Base-by-base conservation (phyloP, 1,140 invertebrate genomes). In the Pseudomyrmex cubaensis region DNA sequence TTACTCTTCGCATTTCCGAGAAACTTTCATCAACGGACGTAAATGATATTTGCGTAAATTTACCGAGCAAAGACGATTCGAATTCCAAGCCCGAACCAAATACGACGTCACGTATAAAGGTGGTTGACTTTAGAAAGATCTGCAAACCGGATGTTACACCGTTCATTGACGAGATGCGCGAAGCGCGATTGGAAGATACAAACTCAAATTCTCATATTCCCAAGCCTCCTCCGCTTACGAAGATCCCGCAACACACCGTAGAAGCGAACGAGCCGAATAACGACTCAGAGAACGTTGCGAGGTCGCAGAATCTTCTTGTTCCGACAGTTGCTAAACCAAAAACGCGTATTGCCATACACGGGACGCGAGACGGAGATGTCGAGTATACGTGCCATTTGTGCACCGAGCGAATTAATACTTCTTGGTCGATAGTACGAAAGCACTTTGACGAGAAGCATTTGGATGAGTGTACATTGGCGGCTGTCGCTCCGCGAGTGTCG, bases 301-400 rank as follows among this genome's bases (percentile, higher is more conserved):
- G 2, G 9, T 48, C 56, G 12, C 57, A 67, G 10, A n/a, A 17
- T 0, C 52, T 48, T 8, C 2, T 44, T 0, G 56, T 15, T 22
- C 75, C 46, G 62, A 52, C 48, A 17, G 82, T 56, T 54, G 17
- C 59, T 0, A 85, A 87, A 25, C 48, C 75, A 61, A 89, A 88
- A 1, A 70, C 82, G 17, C 82, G 91, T 35, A 90, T 93, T 2
- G 92, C 93, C 8, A 17, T 94, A 1, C 92, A 91, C 70, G 88
- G 84, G 20, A 59, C 76, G 2, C 52, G 85, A 1, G 67, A 83
- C 12, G 25, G 62, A 8, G 56, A 52, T 2, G 56, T 91, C 10
- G 80, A 92, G 75, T 94, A 92, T 15, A 87, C 90, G n/a, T 94
- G 94, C 46, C 93, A 94, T 61, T 66, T 93, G 1, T 94, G 94